Percentiles rank a stretch among this genome's conserved stretches.
Conservation (phyloP, 2,888 invertebrate species). For the Kuschelorhynchus macadamiae region DNA sequence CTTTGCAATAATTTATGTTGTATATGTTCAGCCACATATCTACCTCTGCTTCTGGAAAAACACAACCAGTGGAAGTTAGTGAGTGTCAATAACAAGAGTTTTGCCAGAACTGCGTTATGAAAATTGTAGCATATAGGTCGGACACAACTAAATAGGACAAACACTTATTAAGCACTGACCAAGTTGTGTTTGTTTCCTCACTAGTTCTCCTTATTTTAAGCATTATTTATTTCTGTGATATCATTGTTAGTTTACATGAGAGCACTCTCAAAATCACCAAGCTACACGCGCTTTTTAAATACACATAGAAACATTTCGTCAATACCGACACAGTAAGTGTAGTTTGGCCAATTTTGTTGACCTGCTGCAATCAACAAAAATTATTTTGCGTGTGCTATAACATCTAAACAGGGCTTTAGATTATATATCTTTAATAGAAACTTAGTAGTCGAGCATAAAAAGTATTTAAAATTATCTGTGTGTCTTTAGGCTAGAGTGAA, state of each 20-base stretch:
- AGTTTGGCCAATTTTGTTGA: slow-evolving; percentile 34
- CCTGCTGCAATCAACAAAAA: slow-evolving; percentile 27
- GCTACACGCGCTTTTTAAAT: slow-evolving; percentile 23
- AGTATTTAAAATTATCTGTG: slow-evolving; percentile 64
- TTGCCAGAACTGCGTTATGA: slow-evolving; percentile 5
- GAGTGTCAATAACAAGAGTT: slow-evolving; percentile 10
- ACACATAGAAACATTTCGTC: slow-evolving; percentile 4
- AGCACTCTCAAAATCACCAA: slow-evolving; percentile 43
- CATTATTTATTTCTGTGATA: slow-evolving; percentile 64
- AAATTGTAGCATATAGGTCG: slow-evolving; percentile 11
- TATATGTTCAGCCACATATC: slow-evolving; percentile 53
- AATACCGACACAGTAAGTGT: slow-evolving; percentile 10
- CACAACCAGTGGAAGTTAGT: slow-evolving; percentile 31
- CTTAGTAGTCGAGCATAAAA: slow-evolving; percentile 52
- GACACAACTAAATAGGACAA: slow-evolving; percentile 13
- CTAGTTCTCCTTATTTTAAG: slow-evolving; percentile 53
- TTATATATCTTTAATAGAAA: slow-evolving; percentile 51
- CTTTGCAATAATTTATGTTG: slow-evolving; percentile 49
- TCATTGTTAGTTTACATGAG: slow-evolving; percentile 52
- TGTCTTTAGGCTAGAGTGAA: slow-evolving; percentile 59
- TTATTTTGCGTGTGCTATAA: slow-evolving; percentile 44
- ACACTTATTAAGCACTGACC: slow-evolving; percentile 38
- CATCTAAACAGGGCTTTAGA: slow-evolving; percentile 32
- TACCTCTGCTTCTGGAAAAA: slow-evolving; percentile 50
- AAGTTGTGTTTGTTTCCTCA: slow-evolving; percentile 45